Percentiles rank a stretch among this genome's conserved stretches.
These are phyloP conservation scores for Anticlea derivata DNA, from an alignment of 2,888 invertebrate species.

Conservation along the genomic window DNA sequence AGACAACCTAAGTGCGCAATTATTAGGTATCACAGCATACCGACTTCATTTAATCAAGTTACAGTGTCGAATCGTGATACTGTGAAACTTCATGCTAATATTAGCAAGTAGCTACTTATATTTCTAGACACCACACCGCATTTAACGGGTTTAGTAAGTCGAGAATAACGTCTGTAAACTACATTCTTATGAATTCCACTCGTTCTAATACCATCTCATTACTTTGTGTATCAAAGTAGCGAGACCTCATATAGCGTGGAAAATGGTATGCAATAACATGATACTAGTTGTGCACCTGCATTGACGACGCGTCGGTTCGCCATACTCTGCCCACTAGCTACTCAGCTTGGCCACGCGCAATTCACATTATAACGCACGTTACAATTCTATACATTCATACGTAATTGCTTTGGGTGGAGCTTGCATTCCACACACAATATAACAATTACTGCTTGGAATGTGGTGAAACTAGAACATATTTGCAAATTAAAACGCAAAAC, in stretches of 20 bases:
- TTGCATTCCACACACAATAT: slow-evolving; percentile 57
- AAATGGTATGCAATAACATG: slow-evolving; percentile 45
- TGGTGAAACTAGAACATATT: slow-evolving; percentile 70
- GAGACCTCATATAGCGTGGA: slow-evolving; percentile 30
- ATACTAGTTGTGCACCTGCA: slow-evolving; percentile 51
- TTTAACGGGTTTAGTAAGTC: background rate
- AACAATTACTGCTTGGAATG: slow-evolving; percentile 70
- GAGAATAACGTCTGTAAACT: background rate
- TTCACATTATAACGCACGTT: slow-evolving; percentile 23
- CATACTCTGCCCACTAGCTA: slow-evolving; percentile 33
- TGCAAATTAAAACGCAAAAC: slow-evolving; percentile 57
- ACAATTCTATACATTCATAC: slow-evolving; percentile 47
- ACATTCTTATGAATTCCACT: slow-evolving; percentile 3
- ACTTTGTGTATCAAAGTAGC: slow-evolving; percentile 15
- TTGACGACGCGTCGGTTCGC: slow-evolving; percentile 14
- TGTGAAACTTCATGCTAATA: slow-evolving; percentile 11
- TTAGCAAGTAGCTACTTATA: slow-evolving; percentile 8
- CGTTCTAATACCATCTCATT: slow-evolving; percentile 5
- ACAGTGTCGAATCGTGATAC: slow-evolving; percentile 6
- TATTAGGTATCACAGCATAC: slow-evolving; percentile 19
- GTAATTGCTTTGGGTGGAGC: slow-evolving; percentile 60
- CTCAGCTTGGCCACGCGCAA: slow-evolving; percentile 12
- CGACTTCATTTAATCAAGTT: slow-evolving; percentile 9
- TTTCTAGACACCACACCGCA: background rate
- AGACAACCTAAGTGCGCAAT: slow-evolving; percentile 42